Evolutionary conservation across 2,797 vertebrate genomes (phyloP).

Genomic region (Acropternis orthonyx): DNA sequence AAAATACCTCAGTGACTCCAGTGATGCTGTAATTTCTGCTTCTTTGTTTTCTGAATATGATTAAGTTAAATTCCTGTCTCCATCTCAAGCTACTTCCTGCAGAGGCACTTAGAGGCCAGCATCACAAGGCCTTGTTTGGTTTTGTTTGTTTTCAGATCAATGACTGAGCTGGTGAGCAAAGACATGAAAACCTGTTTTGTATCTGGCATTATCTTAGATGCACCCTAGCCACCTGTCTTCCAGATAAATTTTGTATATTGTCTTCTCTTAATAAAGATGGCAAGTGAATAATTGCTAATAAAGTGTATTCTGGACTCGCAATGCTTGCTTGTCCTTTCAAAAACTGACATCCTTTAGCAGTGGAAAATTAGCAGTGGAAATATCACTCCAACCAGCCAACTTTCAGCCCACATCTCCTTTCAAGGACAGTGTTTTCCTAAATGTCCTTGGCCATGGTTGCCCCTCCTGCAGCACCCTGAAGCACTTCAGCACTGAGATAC

Average conservation of each 20-base stretch:
- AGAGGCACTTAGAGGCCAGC: neutral
- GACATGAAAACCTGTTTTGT: neutral
- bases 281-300: neutral
- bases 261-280: neutral
- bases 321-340: neutral
- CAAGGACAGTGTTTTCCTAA: neutral
- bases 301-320: neutral
- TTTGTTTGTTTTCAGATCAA: neutral
- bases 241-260: neutral
- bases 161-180: neutral
- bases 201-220: neutral
- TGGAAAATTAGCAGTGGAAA: neutral
- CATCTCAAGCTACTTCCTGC: conserved; percentile 1
- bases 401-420: neutral
- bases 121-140: neutral
- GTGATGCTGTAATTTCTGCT: conserved; percentile 40
- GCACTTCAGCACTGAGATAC: neutral
- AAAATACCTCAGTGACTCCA: conserved; percentile 39
- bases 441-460: neutral
- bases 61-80: conserved; percentile 26
- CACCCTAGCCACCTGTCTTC: neutral
- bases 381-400: neutral
- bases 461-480: neutral
- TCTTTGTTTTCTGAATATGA: conserved; percentile 45
- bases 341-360: neutral